Evolutionary conservation across 64 coral and sea anemone genomes (phyloP).

Genomic region (Acropora tenuis): DNA sequence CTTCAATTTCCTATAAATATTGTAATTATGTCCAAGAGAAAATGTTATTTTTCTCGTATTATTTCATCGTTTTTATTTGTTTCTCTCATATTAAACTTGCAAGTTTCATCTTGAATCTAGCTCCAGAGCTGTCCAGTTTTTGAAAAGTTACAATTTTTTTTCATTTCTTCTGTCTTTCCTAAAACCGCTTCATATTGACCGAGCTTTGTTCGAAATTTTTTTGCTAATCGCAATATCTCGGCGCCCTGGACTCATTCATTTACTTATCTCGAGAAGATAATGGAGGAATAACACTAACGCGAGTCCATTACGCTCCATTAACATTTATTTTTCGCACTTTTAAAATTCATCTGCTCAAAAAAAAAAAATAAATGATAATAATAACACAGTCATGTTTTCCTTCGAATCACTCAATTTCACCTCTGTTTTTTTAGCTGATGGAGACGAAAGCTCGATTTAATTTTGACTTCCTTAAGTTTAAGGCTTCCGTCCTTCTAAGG

Average conservation of each 20-base stretch:
- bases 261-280: constrained; percentile 7
- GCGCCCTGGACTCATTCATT: constrained; percentile 12
- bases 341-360: neutral
- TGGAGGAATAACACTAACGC: neutral
- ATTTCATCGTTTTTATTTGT: too few relatives aligned
- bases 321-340: neutral
- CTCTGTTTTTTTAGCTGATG: neutral
- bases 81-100: too few relatives aligned
- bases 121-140: too few relatives aligned
- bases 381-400: neutral
- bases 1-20: neutral
- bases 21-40: neutral
- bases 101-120: too few relatives aligned
- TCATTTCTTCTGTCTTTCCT: neutral
- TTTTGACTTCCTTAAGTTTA: neutral
- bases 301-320: neutral
- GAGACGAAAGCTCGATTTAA: neutral
- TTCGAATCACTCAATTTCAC: neutral
- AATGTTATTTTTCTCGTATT: too few relatives aligned
- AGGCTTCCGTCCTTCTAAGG: neutral
- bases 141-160: neutral
- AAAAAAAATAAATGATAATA: neutral
- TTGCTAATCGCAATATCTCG: neutral
- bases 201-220: constrained; percentile 20
- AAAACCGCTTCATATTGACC: neutral